A percentile compares a stretch with the other conserved stretches of the same genome.
These are phyloP conservation scores for Ochotona curzoniae DNA, from an alignment of 2,113 vertebrate genomes.

Conservation along the genomic window DNA sequence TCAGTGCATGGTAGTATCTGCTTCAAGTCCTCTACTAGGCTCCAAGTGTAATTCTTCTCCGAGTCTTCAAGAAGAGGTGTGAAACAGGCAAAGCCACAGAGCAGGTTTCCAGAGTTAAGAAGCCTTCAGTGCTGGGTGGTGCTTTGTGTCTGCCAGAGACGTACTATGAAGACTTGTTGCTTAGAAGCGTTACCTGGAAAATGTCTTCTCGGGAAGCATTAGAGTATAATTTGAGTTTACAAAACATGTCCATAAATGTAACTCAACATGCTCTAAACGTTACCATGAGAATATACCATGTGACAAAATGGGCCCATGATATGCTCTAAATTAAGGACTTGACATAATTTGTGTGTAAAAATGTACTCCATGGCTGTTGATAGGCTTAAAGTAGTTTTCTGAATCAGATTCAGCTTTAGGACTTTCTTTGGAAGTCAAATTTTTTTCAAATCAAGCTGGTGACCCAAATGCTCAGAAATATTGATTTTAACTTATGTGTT, in stretches of 20 bases:
- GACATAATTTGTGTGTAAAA: background rate
- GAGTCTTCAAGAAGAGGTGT: background rate
- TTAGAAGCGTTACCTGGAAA: slow-evolving; percentile 21
- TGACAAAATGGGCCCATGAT: slow-evolving; percentile 6
- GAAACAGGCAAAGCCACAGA: slow-evolving; percentile 38
- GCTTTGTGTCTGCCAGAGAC: background rate
- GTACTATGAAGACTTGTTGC: background rate
- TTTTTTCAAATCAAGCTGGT: background rate
- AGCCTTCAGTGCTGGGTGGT: background rate
- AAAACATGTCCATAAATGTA: background rate
- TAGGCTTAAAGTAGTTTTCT: background rate
- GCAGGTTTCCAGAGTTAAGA: background rate
- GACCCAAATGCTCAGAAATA: background rate
- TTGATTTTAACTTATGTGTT: background rate
- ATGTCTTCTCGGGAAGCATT: background rate
- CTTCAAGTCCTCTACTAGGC: too few relatives aligned
- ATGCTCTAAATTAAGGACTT: slow-evolving; percentile 22
- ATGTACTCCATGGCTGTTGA: background rate
- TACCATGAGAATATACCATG: background rate
- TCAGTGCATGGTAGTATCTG: background rate
- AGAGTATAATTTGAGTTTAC: background rate
- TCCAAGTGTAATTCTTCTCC: background rate
- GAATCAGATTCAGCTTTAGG: slow-evolving; percentile 5
- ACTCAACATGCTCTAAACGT: background rate
- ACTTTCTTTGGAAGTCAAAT: background rate